These are phyloP conservation scores for Phyto melanocephala DNA, from an alignment of 2,888 invertebrate species.

Conservation along the genomic window DNA sequence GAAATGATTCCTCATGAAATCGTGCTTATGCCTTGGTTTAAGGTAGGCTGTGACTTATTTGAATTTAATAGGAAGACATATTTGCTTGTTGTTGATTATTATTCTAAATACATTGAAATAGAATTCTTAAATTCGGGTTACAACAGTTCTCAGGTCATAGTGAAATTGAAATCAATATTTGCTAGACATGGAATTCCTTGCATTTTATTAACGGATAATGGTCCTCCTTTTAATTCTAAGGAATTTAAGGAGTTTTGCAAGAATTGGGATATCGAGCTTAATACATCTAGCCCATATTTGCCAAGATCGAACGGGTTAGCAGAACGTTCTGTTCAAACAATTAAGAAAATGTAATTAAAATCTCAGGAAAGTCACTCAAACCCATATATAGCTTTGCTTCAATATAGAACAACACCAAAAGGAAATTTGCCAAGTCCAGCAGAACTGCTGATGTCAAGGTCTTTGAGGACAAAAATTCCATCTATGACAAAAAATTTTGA, in stretches of 20 bases:
- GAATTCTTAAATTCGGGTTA: conserved; percentile 21
- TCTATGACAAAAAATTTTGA: too few relatives aligned
- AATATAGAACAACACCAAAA: too few relatives aligned
- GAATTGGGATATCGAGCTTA: neutral
- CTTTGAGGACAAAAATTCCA: too few relatives aligned
- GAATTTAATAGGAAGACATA: neutral
- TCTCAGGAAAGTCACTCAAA: neutral
- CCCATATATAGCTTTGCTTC: neutral
- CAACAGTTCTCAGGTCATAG: neutral
- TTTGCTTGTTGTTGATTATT: too few relatives aligned
- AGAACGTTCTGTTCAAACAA: neutral
- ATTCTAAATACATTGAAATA: conserved; percentile 35
- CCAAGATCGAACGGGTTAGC: neutral
- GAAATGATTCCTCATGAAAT: neutral
- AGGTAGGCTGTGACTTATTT: neutral
- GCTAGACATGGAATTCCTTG: neutral
- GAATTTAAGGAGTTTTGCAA: neutral
- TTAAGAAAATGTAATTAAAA: neutral
- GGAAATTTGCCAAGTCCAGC: too few relatives aligned
- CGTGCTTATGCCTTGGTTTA: neutral
- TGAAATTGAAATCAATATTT: neutral
- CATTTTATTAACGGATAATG: neutral
- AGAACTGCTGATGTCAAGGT: too few relatives aligned
- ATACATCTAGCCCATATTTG: neutral
- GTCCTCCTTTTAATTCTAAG: neutral